Conservation (phyloP, 2,797 vertebrate species). For the Gobio occitaniae region DNA sequence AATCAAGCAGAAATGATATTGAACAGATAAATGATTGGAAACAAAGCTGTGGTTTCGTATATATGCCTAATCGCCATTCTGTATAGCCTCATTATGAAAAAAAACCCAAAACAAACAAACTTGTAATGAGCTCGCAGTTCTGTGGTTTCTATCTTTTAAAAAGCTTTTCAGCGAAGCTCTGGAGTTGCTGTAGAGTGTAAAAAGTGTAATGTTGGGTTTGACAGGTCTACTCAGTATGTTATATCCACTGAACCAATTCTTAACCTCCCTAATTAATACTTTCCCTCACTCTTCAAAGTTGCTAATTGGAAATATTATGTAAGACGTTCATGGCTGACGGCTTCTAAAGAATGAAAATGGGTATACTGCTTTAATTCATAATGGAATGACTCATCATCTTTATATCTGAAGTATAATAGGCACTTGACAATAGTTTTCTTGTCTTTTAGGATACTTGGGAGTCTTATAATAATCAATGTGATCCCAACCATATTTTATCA, state of each 20-base stretch:
- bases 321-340: constrained; percentile 41
- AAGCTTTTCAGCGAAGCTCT: constrained; percentile 56
- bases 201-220: constrained; percentile 63
- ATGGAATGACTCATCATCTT: not conserved
- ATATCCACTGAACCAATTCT: constrained; percentile 65
- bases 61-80: not conserved
- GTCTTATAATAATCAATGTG: not conserved
- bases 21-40: not conserved
- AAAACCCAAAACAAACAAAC: too few species aligned
- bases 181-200: constrained; percentile 63
- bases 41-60: not conserved
- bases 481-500: not conserved
- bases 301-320: constrained; percentile 66
- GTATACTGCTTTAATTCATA: not conserved
- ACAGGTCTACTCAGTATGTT: constrained; percentile 63
- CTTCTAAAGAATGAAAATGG: constrained; percentile 9
- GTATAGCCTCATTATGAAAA: not conserved
- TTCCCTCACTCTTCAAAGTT: constrained; percentile 63
- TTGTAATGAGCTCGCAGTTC: not conserved
- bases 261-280: constrained; percentile 75
- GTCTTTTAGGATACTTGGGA: not conserved
- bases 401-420: not conserved
- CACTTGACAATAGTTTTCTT: not conserved
- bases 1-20: not conserved
- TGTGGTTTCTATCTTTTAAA: not conserved